Evolutionary conservation across 2,888 invertebrate genomes (phyloP), one percentile per base, ranked within the genome.

Genomic region (Itoplectis maculator): DNA sequence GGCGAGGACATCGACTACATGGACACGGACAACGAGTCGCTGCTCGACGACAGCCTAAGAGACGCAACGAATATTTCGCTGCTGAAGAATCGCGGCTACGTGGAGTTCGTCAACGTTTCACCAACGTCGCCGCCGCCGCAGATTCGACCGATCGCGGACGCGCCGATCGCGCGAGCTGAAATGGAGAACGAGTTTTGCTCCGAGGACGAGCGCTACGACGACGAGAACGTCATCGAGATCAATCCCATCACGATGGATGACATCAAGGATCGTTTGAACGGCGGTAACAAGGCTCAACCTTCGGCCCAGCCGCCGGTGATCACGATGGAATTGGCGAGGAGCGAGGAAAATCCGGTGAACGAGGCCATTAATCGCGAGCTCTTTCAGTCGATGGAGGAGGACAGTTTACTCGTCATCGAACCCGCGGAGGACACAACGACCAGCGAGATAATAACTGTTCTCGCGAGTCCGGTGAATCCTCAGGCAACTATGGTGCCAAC

Each of bases 1-100:
- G 96, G 96, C 69, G 97, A 97, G 86, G 96, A 96, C 89, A 96
- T 97, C 85, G 97, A 97, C 89, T 98, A 96, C 89, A 97, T 97
- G 94, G 98, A 98, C 90, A 97, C 97, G 0, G 97, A 97, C 0
- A 97, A 96, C 0, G 97, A 96, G 89, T 96, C 96, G n/a, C 95
- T 96, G 20, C 95, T 96, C 15, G 92, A 96, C 3, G 96, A 96
- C 87, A 95, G 94, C 13, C 93, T 94, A 45, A 91, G 93, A 68
- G 94, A 95, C 4, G 93, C 94, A 42, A 93, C 94, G 0, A 95
- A 95, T 81, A 92, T 94, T 61, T 93, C 94, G 0, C 83, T 94
- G 74, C 87, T 95, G 13, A 94, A 94, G 81, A 96, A 96, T 91
- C 94, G 95, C 23, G 96, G 96, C 0, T 96, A 96, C 88, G 94